Base-by-base conservation (phyloP, 1,140 invertebrate genomes). In the Laupala kohalensis region DNA sequence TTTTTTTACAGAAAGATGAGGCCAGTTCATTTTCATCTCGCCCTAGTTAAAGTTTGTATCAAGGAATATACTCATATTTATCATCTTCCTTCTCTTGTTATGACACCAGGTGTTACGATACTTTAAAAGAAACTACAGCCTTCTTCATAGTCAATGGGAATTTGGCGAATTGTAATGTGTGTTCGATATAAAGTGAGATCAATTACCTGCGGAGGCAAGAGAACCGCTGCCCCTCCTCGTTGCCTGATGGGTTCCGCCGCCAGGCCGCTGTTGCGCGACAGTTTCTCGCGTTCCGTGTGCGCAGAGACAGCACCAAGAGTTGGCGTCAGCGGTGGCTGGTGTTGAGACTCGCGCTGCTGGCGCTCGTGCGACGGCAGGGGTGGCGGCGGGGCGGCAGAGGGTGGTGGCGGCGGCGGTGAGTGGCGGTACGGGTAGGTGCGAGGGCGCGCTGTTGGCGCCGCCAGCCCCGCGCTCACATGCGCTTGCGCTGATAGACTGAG, bases 401-500 rank as follows among this genome's bases (percentile, higher is more conserved):
- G 13, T 25, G 26, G 26, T 25, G 25, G 29, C 37, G 37, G 37
- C 37, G 37, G 37, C 4, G 37, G 37, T 19, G 37, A 53, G 30
- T 53, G 79, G n/a, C 81, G 81, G 74, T 89, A 89, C 0, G 87
- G 87, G 77, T 88, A 88, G 3, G 86, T 6, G 81, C 79, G 0
- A 86, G 87, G 65, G 74, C 86, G 81, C n/a, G 65, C 29, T 4
- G 71, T 68, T 3, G 24, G 23, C 0, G 85, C 83, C 83, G 85
- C 65, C 81, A 70, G 80, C 76, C 77, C 83, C 76, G 70, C 67
- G 19, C 26, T 29, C 12, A 68, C 67, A 23, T 29, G 67, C 24
- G 67, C 30, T 25, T 28, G 30, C 19, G 64, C 72, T 0, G 90
- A 90, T 13, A 96, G 81, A 73, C 91, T 92, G 13, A 96, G 79